A percentile compares a stretch with the other conserved stretches of the same genome.
phyloP scores from a whole-genome alignment of 1,140 invertebrate species.

The Geopemphigus sp. region DNA sequence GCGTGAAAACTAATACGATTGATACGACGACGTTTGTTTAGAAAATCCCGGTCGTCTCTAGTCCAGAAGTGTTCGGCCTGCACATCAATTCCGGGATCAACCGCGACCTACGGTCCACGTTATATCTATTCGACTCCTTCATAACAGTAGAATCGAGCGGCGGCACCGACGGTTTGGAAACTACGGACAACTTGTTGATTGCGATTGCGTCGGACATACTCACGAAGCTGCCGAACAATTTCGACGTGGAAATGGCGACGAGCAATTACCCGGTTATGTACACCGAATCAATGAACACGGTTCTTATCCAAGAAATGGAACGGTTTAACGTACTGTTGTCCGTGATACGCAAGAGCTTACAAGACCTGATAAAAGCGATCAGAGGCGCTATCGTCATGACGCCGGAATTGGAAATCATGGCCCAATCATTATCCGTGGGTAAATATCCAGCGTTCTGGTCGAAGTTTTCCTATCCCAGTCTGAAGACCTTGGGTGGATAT shows the following conservation, averaged over 20 bases:
- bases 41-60: conserved; percentile 64
- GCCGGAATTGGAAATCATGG: conserved; percentile 71
- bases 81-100: conserved; percentile 89
- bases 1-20: too few species aligned
- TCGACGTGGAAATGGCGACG: conserved; percentile 71
- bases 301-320: conserved; percentile 89
- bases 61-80: conserved; percentile 82
- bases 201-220: not conserved
- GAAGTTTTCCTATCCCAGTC: conserved; percentile 81
- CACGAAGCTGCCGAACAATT: conserved; percentile 64
- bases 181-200: not conserved
- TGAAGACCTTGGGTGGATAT: conserved; percentile 85
- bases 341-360: conserved; percentile 67
- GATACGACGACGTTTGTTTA: conserved; percentile 38
- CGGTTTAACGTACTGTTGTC: conserved; percentile 75
- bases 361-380: conserved; percentile 75
- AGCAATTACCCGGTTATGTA: conserved; percentile 78
- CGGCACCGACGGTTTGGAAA: not conserved
- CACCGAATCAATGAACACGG: conserved; percentile 90
- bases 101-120: conserved; percentile 71
- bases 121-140: conserved; percentile 52
- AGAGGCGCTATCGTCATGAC: conserved; percentile 87
- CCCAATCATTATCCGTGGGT: conserved; percentile 67
- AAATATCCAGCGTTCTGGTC: conserved; percentile 79
- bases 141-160: conserved; percentile 8